Evolutionary conservation across 2,888 invertebrate species (phyloP), one percentile per base, ranked within the genome.

Genomic region (Alcis repandata): DNA sequence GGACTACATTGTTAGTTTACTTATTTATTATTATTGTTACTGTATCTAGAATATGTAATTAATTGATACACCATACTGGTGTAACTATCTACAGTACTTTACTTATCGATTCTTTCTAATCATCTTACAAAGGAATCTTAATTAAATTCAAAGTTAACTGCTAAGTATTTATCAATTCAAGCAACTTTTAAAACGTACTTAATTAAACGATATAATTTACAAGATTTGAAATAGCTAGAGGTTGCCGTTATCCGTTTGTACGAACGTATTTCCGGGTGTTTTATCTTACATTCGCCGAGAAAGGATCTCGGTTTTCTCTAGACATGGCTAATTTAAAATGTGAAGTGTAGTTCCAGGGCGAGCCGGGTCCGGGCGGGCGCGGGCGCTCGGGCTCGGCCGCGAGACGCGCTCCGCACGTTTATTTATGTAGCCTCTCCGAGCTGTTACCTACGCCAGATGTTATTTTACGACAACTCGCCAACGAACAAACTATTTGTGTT

Each of bases 391-490:
- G 33, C 15, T n/a, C 32, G 33, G 46, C 49, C 17, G 46, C 13
- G 52, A 51, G 51, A 15, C 27, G 56, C 43, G 46, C 78, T 83
- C 77, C 85, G 84, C 83, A 82, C 86, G 89, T 90, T 92, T 92
- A 91, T 92, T 92, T 92, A 90, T 89, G 90, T 91, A 89, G 86
- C 88, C 88, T 89, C 86, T 87, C 89, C 88, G 88, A 87, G 88
- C 82, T 85, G 82, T 86, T 89, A 87, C 90, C 89, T 89, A 86
- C 88, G 85, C 91, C 91, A 92, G 90, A 92, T 92, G 92, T 89
- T 90, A 85, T 86, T 90, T 91, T 89, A 91, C 88, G 90, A 90
- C 89, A 85, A 83, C 85, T 85, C 79, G 78, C 85, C 85, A 82
- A 81, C 79, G 82, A 86, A 87, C 85, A 87, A 90, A 87, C 88